Conservation (phyloP, 2,888 invertebrate genomes). For the Argynnis bischoffii region DNA sequence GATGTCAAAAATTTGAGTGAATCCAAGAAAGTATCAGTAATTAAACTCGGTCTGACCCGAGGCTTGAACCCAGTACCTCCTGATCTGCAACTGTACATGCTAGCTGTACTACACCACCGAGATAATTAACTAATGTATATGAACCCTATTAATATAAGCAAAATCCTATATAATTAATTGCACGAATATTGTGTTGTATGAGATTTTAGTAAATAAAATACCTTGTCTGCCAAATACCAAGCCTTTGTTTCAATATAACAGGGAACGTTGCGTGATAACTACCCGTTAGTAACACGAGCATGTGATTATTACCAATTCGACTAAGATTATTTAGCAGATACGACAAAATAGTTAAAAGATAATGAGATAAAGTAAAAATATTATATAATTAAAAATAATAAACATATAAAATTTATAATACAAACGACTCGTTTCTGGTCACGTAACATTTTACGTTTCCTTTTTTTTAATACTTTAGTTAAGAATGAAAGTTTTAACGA, state of each 20-base stretch:
- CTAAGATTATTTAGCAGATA: conserved; percentile 25
- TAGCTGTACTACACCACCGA: too few relatives aligned
- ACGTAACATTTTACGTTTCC: too few relatives aligned
- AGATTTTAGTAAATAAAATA: conserved; percentile 16
- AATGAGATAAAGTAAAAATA: neutral
- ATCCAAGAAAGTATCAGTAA: too few relatives aligned
- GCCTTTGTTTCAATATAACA: conserved; percentile 27
- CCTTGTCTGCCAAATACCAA: neutral
- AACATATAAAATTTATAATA: neutral
- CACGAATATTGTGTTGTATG: too few relatives aligned
- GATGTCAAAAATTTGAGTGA: too few relatives aligned
- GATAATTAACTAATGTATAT: too few relatives aligned
- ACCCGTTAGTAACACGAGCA: conserved; percentile 27
- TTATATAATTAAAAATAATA: neutral
- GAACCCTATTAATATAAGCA: neutral
- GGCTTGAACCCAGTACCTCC: too few relatives aligned
- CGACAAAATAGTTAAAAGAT: neutral
- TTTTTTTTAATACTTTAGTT: too few relatives aligned
- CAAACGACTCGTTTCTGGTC: too few relatives aligned
- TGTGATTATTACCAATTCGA: conserved; percentile 25
- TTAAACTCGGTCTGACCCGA: too few relatives aligned
- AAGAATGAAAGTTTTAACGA: too few relatives aligned
- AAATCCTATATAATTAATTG: neutral
- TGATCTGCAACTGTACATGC: too few relatives aligned
- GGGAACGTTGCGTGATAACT: conserved; percentile 33